Conservation (phyloP, 1,140 invertebrate genomes). For the Drosophila repleta region DNA sequence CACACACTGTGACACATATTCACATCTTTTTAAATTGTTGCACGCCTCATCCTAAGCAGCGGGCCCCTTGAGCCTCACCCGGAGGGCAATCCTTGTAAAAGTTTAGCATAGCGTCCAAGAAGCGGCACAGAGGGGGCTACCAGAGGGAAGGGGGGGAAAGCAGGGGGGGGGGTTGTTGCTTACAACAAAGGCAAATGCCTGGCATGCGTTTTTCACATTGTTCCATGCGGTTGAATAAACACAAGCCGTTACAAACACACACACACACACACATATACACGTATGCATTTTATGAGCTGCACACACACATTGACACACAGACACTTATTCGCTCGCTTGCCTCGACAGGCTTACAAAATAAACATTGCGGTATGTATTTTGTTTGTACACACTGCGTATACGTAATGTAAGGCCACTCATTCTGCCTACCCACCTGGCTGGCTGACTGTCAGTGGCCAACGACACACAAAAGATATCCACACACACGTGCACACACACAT, state of each 20-base stretch:
- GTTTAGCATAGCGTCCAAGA: slow-evolving; percentile 62
- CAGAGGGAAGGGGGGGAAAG: neutral
- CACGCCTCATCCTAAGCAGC: slow-evolving; percentile 51
- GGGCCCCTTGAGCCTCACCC: slow-evolving; percentile 38
- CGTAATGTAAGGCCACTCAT: slow-evolving; percentile 75
- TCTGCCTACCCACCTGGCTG: slow-evolving; percentile 59
- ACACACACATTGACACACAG: slow-evolving; percentile 32
- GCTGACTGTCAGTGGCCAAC: slow-evolving; percentile 57
- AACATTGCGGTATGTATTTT: slow-evolving; percentile 80
- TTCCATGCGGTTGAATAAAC: slow-evolving; percentile 81
- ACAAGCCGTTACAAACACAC: slow-evolving; percentile 54
- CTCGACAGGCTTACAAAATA: slow-evolving; percentile 79
- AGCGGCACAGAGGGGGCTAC: slow-evolving; percentile 6
- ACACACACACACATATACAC: slow-evolving; percentile 29
- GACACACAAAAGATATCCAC: slow-evolving; percentile 40
- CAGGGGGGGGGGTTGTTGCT: neutral
- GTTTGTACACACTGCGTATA: slow-evolving; percentile 79
- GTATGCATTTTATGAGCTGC: slow-evolving; percentile 66
- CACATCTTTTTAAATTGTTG: slow-evolving; percentile 72
- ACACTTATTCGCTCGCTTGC: slow-evolving; percentile 79
- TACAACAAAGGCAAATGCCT: slow-evolving; percentile 59
- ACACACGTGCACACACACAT: slow-evolving; percentile 25
- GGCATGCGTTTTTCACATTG: slow-evolving; percentile 79
- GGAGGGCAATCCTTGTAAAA: slow-evolving; percentile 73
- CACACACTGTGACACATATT: slow-evolving; percentile 1